Percentiles rank a stretch among this genome's conserved stretches.
These are phyloP conservation scores for Aphaenogaster ashmeadi DNA, from an alignment of 1,140 invertebrate genomes.

Conservation along the genomic window DNA sequence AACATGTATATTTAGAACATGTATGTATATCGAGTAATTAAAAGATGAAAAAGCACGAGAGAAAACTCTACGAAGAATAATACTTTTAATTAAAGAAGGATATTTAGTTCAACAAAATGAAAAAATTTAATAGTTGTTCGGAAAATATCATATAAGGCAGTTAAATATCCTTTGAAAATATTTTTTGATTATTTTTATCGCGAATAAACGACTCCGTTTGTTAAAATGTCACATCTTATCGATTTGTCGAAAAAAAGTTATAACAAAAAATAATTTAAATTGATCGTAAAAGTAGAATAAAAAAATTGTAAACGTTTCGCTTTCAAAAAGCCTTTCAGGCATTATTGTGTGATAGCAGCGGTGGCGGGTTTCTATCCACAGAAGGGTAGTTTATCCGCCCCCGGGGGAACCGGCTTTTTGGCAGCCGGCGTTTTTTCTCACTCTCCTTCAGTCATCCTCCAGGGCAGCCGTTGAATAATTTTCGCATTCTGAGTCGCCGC, in stretches of 20 bases:
- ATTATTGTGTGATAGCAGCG: not conserved
- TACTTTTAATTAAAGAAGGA: not conserved
- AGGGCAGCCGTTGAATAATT: slow-evolving; percentile 36
- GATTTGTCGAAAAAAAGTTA: not conserved
- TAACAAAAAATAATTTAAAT: not conserved
- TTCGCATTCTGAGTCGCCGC: not conserved
- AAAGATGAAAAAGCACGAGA: not conserved
- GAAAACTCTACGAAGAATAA: not conserved
- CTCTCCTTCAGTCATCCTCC: not conserved
- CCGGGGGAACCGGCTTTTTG: not conserved
- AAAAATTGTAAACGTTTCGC: not conserved
- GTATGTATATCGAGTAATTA: not conserved
- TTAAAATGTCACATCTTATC: not conserved
- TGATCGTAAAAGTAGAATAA: not conserved
- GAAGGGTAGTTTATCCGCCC: not conserved
- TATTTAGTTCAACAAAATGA: not conserved
- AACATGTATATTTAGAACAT: slow-evolving; percentile 3
- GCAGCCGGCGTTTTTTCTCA: slow-evolving; percentile 15
- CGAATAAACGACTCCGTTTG: not conserved
- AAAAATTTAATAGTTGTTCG: not conserved
- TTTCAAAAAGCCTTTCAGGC: not conserved
- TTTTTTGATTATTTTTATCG: not conserved
- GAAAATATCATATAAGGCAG: not conserved
- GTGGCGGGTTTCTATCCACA: not conserved
- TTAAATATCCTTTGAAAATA: not conserved